phyloP scores from a whole-genome alignment of 2,888 invertebrate genomes.

The Pammene aurita region DNA sequence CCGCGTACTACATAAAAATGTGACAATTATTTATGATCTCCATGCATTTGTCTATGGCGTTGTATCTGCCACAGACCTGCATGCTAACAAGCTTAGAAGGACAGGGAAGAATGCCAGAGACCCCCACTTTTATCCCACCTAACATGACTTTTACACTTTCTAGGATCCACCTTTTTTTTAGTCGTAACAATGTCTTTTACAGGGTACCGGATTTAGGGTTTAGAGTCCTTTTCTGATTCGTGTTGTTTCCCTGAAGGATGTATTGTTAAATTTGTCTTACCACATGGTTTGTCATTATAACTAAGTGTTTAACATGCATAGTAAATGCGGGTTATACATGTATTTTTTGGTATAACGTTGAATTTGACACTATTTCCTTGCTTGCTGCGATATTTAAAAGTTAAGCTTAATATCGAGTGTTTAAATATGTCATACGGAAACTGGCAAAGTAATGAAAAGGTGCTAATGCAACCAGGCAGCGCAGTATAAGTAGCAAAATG shows the following conservation, averaged over 20 bases:
- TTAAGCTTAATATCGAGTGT: constrained; percentile 53
- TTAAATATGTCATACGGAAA: constrained; percentile 49
- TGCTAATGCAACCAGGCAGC: no score
- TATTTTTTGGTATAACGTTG: not conserved
- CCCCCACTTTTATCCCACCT: constrained; percentile 49
- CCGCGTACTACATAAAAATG: not conserved
- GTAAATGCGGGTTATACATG: constrained; percentile 4
- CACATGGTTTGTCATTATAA: constrained; percentile 2
- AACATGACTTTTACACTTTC: constrained; percentile 51
- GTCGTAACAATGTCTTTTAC: constrained; percentile 47
- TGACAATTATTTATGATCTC: constrained; percentile 48
- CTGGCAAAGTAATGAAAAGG: constrained; percentile 1
- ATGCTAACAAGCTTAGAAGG: constrained; percentile 76
- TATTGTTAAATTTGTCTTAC: constrained; percentile 38
- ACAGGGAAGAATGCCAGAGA: constrained; percentile 73
- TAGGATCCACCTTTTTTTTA: constrained; percentile 54
- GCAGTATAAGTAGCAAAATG: no score
- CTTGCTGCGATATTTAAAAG: constrained; percentile 54
- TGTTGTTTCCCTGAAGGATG: constrained; percentile 42
- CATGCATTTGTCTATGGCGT: constrained; percentile 59
- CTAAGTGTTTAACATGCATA: not conserved
- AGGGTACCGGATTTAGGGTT: constrained; percentile 49
- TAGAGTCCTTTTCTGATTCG: constrained; percentile 46
- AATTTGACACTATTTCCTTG: constrained; percentile 54
- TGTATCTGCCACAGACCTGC: constrained; percentile 59